Base-by-base conservation (phyloP, 2,113 vertebrate species). In the Australoheros scitulus region DNA sequence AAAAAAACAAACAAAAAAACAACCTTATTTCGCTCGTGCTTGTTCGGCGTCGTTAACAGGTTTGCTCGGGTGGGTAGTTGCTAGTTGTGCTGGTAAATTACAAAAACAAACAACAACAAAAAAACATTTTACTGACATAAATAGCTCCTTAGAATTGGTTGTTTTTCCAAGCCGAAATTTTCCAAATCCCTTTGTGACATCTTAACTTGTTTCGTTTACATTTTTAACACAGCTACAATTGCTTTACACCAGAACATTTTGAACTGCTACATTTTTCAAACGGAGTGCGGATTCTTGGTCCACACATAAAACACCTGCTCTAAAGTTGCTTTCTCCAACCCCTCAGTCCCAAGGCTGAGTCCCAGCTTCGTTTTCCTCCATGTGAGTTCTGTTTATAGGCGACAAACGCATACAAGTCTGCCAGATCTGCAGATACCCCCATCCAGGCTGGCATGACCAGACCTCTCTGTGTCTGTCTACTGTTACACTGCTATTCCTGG, bases 401-500 rank as follows among this genome's bases (percentile, higher is more conserved):
- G 47, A 89, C 88, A 87, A 84, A 94, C 86, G 78, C 77, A 83
- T 55, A 89, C 87, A 84, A 43, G 83, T 81, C 83, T 88, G 82
- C 87, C 84, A 80, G 90, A 32, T 75, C 83, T 79, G 76, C 80
- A 76, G 72, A 65, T 50, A 57, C 83, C 80, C 76, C 74, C 43
- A 29, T 38, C 29, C 83, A 52, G 68, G n/a, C 81, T 87, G 89
- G 84, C 93, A 89, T 83, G 79, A 86, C 78, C 86, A 75, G 87
- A 88, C 82, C 79, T 80, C 65, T 24, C 83, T 52, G 80, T 77
- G 84, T 89, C 74, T 89, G 91, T 93, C 89, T 95, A 94, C 89
- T 86, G 92, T 95, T 96, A 93, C 95, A 92, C 86, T 85, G 90
- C 95, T 96, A 94, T 95, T 95, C 91, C 91, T 95, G 93, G 92